These are phyloP conservation scores for Brachionus manjavacas DNA, from an alignment of 1,140 invertebrate genomes.

Conservation along the genomic window DNA sequence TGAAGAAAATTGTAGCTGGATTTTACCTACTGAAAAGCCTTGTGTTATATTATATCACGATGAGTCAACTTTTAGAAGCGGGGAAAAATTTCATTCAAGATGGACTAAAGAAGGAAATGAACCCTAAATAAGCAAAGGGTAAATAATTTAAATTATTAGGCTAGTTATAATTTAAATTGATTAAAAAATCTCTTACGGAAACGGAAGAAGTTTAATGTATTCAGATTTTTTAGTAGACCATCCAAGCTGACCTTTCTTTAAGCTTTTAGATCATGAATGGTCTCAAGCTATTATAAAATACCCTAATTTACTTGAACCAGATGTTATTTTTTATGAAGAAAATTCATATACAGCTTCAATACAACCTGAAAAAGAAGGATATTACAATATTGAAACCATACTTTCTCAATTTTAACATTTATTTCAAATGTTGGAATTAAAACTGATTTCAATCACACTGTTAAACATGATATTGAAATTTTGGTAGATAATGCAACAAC, in stretches of 20 bases:
- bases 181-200: not conserved
- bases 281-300: not conserved
- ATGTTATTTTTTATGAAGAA: not conserved
- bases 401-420: too few species aligned
- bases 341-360: too few species aligned
- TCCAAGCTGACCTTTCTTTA: not conserved
- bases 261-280: not conserved
- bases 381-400: too few species aligned
- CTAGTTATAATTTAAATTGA: not conserved
- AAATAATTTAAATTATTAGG: not conserved
- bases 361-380: too few species aligned
- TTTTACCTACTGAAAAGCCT: not conserved
- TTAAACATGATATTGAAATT: not conserved
- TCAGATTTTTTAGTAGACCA: conserved; percentile 11
- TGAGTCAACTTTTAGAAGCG: not conserved
- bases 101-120: not conserved
- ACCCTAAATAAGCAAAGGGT: not conserved
- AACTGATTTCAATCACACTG: not conserved
- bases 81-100: not conserved
- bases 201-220: not conserved
- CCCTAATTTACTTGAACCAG: not conserved
- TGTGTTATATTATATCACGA: not conserved
- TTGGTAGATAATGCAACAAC: not conserved
- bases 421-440: not conserved
- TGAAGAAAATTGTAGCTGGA: not conserved